phyloP scores from a whole-genome alignment of 2,888 invertebrate genomes.

The Dryadula phaetusa region DNA sequence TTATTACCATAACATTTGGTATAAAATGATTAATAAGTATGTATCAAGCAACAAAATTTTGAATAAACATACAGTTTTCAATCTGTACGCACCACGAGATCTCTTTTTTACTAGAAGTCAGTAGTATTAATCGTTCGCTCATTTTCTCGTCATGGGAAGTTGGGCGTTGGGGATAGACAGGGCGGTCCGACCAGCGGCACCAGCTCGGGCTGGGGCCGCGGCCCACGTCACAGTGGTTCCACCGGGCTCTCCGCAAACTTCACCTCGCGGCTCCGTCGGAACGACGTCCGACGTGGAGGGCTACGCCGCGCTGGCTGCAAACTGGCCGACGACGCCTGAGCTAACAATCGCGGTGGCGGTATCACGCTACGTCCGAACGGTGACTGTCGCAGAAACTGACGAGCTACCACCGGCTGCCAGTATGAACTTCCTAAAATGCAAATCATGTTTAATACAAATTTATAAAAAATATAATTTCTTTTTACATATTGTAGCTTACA shows the following conservation, averaged over 20 bases:
- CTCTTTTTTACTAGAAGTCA: constrained; percentile 61
- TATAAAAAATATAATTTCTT: background rate
- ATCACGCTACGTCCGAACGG: constrained; percentile 81
- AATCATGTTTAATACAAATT: background rate
- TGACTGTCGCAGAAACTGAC: constrained; percentile 88
- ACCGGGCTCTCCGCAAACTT: constrained; percentile 76
- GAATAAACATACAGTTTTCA: background rate
- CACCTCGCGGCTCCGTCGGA: constrained; percentile 79
- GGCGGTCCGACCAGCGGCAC: constrained; percentile 75
- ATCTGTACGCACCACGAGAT: background rate
- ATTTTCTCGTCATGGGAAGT: constrained; percentile 61
- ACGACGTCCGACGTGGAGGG: constrained; percentile 76
- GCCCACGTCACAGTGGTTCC: constrained; percentile 81
- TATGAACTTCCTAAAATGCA: constrained; percentile 70
- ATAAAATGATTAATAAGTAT: background rate
- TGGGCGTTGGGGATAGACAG: constrained; percentile 49
- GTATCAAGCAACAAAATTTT: background rate
- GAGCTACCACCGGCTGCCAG: constrained; percentile 89
- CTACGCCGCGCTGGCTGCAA: constrained; percentile 73
- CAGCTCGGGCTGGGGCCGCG: constrained; percentile 82
- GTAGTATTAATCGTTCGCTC: constrained; percentile 70
- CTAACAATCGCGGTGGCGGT: constrained; percentile 63
- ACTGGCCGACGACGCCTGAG: constrained; percentile 78
- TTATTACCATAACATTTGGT: background rate
- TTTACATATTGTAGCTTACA: background rate